Percentiles rank a stretch among this genome's conserved stretches.
Conservation (phyloP, 2,797 vertebrate genomes). For the Xerus rutilus region DNA sequence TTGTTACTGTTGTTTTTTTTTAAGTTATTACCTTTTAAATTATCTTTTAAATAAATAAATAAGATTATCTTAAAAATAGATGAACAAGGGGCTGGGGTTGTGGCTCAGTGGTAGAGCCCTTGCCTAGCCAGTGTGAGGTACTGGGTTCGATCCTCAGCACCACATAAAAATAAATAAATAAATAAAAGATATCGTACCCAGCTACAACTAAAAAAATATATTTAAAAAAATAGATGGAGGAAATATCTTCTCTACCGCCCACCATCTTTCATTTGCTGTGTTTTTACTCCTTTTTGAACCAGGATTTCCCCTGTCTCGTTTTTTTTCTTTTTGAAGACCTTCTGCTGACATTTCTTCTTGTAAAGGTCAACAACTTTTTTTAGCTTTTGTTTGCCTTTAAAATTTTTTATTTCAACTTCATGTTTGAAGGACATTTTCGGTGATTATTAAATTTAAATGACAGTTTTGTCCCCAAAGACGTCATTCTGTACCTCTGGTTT, state of each 20-base stretch:
- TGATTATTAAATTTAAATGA: neutral
- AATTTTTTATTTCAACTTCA: neutral
- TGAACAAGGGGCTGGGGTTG: too few relatives aligned
- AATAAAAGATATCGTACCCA: too few relatives aligned
- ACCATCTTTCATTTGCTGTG: neutral
- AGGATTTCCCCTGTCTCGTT: neutral
- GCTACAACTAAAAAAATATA: too few relatives aligned
- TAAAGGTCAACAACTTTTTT: neutral
- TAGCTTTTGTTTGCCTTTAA: neutral
- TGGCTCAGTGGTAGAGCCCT: too few relatives aligned
- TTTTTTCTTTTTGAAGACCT: neutral
- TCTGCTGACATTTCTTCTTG: neutral
- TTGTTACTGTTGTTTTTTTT: neutral
- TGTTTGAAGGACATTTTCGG: neutral
- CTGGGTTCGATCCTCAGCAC: too few relatives aligned
- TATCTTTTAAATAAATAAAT: neutral
- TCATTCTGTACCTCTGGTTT: neutral
- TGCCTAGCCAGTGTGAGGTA: too few relatives aligned
- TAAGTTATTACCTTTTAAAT: neutral
- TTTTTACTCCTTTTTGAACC: neutral
- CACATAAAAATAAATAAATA: too few relatives aligned
- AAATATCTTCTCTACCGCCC: neutral
- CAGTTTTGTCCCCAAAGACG: neutral
- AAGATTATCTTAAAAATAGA: slow-evolving; percentile 1
- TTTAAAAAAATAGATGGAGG: neutral